Percentiles rank a stretch among this genome's conserved stretches.
Evolutionary conservation across 2,888 invertebrate genomes (phyloP).

Genomic region (Hyposoter dolosus): DNA sequence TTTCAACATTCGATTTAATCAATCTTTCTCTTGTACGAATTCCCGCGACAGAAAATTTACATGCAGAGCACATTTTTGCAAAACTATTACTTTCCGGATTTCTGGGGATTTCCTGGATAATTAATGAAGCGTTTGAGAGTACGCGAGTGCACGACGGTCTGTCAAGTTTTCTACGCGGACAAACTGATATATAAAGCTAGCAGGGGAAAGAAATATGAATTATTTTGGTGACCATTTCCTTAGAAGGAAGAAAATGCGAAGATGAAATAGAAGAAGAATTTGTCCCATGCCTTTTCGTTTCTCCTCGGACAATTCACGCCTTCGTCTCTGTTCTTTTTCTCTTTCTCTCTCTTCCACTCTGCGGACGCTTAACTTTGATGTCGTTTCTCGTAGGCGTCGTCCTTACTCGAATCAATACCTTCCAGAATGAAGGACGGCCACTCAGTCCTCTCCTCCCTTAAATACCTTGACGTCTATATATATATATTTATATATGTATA

Average conservation of each 20-base stretch:
- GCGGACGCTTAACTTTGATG: neutral
- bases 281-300: constrained; percentile 32
- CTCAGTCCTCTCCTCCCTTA: constrained; percentile 33
- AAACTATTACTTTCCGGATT: neutral
- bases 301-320: neutral
- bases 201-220: constrained; percentile 38
- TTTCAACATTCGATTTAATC: neutral
- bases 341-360: neutral
- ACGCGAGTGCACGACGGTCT: neutral
- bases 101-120: neutral
- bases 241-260: constrained; percentile 29
- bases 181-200: constrained; percentile 27
- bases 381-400: constrained; percentile 34
- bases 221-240: constrained; percentile 50
- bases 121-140: neutral
- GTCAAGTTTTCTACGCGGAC: constrained; percentile 2
- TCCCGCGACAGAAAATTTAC: neutral
- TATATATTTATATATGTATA: constrained; percentile 29
- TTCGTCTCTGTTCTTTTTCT: neutral
- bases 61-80: neutral
- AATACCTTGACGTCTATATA: constrained; percentile 41
- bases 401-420: constrained; percentile 61
- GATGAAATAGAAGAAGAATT: constrained; percentile 49
- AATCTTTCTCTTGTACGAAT: neutral
- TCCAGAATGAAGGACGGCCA: constrained; percentile 61